Percentiles rank a stretch among this genome's conserved stretches.
phyloP scores from a whole-genome alignment of 2,113 vertebrate species.

The Calyptomena viridis region DNA sequence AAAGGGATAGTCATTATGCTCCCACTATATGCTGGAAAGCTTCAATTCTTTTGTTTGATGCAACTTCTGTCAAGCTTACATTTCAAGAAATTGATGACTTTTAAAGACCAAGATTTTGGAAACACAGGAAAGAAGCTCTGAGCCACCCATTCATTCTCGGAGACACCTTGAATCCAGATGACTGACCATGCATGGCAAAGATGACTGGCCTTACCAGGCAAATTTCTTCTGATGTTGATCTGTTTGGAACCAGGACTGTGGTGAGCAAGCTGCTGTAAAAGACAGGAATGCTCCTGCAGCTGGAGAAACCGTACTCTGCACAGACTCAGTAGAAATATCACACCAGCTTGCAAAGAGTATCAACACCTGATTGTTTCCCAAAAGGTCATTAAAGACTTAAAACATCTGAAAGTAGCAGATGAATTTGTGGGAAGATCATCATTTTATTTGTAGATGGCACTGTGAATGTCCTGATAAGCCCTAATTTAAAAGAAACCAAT shows the following conservation, averaged over 20 bases:
- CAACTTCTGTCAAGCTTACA: not conserved
- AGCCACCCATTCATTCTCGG: not conserved
- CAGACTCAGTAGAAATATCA: not conserved
- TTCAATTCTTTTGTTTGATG: not conserved
- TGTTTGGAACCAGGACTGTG: not conserved
- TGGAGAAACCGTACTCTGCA: not conserved
- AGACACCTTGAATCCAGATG: not conserved
- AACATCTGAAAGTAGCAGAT: not conserved
- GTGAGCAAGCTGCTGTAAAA: not conserved
- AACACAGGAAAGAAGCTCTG: not conserved
- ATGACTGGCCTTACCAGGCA: not conserved
- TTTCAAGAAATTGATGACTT: not conserved
- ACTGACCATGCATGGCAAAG: not conserved
- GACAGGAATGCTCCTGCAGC: not conserved
- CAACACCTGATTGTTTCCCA: not conserved
- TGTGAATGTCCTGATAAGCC: not conserved
- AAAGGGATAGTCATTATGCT: not conserved
- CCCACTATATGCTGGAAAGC: not conserved
- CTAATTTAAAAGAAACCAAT: not conserved
- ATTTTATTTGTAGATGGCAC: not conserved
- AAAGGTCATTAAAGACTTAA: not conserved
- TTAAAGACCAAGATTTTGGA: not conserved
- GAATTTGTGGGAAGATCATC: not conserved
- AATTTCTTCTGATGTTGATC: not conserved
- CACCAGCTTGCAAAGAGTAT: not conserved